Base-by-base conservation (phyloP, 2,113 vertebrate genomes). In the Turdus rufiventris region DNA sequence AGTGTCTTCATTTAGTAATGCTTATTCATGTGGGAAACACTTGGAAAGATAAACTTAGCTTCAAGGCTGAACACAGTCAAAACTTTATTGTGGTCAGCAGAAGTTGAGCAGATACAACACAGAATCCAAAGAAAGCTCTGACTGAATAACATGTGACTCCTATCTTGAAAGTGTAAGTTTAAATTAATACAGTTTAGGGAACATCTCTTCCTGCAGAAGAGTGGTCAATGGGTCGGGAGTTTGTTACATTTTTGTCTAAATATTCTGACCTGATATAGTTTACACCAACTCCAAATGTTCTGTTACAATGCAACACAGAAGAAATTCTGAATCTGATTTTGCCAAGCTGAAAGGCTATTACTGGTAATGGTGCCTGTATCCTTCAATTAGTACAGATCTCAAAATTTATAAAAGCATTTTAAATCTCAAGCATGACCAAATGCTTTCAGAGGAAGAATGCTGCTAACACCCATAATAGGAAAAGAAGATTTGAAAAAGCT, bases 401-500 rank as follows among this genome's bases (percentile, higher is more conserved):
- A n/a, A 62, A 62, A 63, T 48, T 15, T 6, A 21, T 68, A 43
- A 23, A 53, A 40, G 51, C 23, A 18, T 42, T 57, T 58, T 72
- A n/a, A 31, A 54, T 77, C 63, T 85, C 2, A 3, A 80, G 63
- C 33, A 20, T 83, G 83, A 83, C 36, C 43, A 67, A 83, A 42
- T 79, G 54, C 66, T 85, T 91, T 29, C 74, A 88, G 67, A 85
- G 34, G 26, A 47, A 80, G 57, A 82, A 67, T 68, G 56, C 91
- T 80, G 61, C 34, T 89, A 87, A 73, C 38, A 79, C 85, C 47
- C 54, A 4, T 84, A 88, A 65, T 43, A 84, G 42, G 65, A 94
- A 92, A 88, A 92, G 31, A 82, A 18, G 43, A 82, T 95, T 91
- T 94, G 91, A 84, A 93, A 94, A 87, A 89, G 58, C 43, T 67